Conservation (phyloP, 2,113 vertebrate species). For the Varanus komodoensis region DNA sequence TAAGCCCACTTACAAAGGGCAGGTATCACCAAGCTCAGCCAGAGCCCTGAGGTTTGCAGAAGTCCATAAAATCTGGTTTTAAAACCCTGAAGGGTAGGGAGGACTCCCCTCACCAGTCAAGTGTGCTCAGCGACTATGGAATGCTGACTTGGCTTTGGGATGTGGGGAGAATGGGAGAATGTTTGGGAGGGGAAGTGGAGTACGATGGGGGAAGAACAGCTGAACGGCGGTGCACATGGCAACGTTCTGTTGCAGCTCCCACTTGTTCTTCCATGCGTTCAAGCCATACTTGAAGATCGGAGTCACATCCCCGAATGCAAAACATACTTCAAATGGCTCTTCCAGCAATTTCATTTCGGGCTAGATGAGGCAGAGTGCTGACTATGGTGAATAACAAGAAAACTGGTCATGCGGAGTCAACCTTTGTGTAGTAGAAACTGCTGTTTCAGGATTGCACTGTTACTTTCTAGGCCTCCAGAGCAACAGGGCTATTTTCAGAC, state of each 20-base stretch:
- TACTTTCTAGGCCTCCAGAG: background rate
- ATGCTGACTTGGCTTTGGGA: background rate
- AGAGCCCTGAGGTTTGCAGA: background rate
- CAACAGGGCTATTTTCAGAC: conserved; percentile 4
- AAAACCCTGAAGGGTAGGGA: no score
- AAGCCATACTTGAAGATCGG: background rate
- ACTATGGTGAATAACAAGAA: background rate
- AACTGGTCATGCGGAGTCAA: background rate
- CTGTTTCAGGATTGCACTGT: background rate
- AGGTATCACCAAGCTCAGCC: background rate
- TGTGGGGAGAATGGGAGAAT: background rate
- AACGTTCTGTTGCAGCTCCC: background rate
- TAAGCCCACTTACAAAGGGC: background rate
- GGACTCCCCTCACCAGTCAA: background rate
- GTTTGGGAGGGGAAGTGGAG: background rate
- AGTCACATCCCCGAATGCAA: background rate
- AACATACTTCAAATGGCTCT: background rate
- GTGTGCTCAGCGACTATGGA: background rate
- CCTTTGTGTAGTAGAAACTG: background rate
- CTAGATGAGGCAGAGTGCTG: background rate
- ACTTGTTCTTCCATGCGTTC: background rate
- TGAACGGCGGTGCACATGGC: background rate
- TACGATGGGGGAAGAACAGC: background rate
- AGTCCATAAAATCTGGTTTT: no score
- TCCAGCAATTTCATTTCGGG: background rate